These are phyloP conservation scores for Gambelia wislizenii DNA, from an alignment of 2,797 vertebrate species.

Conservation along the genomic window DNA sequence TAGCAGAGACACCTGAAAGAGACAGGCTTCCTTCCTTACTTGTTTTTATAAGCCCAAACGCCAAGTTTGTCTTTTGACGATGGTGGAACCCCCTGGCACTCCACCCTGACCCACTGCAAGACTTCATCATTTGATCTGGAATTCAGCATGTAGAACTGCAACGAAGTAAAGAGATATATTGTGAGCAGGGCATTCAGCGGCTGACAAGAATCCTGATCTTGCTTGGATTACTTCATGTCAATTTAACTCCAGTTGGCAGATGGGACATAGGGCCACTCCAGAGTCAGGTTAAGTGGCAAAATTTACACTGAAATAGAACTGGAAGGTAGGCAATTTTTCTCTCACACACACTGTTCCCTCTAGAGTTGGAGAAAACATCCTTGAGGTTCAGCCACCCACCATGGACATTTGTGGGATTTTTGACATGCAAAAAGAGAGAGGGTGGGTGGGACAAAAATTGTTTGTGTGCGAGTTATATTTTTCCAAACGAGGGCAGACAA, in stretches of 20 bases:
- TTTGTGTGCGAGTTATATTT: no score
- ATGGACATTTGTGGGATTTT: no score
- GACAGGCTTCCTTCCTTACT: slow-evolving; percentile 76
- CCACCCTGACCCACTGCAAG: slow-evolving; percentile 92
- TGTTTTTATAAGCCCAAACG: slow-evolving; percentile 95
- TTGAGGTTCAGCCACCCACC: no score
- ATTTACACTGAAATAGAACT: no score
- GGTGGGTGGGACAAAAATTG: no score
- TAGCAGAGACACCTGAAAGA: neutral
- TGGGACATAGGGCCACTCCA: no score
- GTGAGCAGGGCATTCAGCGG: neutral
- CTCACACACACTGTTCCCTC: no score
- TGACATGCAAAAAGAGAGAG: no score
- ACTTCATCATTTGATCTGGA: slow-evolving; percentile 81
- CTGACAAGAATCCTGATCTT: neutral
- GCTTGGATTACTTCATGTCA: neutral
- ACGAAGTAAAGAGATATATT: slow-evolving; percentile 40
- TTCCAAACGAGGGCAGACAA: no score
- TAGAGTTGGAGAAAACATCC: no score
- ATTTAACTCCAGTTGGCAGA: neutral
- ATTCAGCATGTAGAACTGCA: slow-evolving; percentile 92
- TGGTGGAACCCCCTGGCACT: slow-evolving; percentile 91
- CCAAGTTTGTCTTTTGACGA: slow-evolving; percentile 97
- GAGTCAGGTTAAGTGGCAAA: no score
- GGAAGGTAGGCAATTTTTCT: no score